These are phyloP conservation scores for Drosophila oshimai DNA, from an alignment of 1,140 invertebrate genomes.

Conservation along the genomic window DNA sequence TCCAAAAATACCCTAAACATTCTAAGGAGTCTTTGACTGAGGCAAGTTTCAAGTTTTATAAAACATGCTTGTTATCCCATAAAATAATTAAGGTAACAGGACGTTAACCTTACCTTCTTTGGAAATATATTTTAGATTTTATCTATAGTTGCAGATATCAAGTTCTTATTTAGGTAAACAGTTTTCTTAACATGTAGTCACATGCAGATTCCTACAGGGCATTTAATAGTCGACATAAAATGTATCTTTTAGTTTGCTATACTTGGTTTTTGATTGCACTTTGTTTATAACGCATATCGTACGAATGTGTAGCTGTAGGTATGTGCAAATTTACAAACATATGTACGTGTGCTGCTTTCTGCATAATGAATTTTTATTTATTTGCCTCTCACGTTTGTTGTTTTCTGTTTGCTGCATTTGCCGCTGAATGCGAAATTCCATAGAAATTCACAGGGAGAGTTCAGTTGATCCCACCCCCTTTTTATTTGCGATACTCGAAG, in stretches of 20 bases:
- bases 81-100: too few species aligned
- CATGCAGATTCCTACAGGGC: constrained; percentile 1
- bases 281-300: constrained; percentile 50
- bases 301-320: not conserved
- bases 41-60: too few species aligned
- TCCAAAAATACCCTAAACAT: not conserved
- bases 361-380: constrained; percentile 66
- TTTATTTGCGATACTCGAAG: too few species aligned
- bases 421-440: constrained; percentile 59
- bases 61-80: too few species aligned
- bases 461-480: not conserved
- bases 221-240: not conserved
- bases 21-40: not conserved
- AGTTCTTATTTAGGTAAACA: too few species aligned
- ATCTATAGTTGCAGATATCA: too few species aligned
- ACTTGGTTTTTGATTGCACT: constrained; percentile 56
- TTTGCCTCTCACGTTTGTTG: constrained; percentile 65
- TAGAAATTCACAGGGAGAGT: constrained; percentile 37
- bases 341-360: constrained; percentile 28
- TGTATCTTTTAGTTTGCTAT: not conserved
- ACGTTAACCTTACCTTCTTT: too few species aligned
- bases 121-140: too few species aligned
- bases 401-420: constrained; percentile 56
- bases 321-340: not conserved
- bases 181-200: too few species aligned